A percentile compares a stretch with the other conserved stretches of the same genome.
phyloP scores from a whole-genome alignment of 2,888 invertebrate genomes.

The Mythimna impura region DNA sequence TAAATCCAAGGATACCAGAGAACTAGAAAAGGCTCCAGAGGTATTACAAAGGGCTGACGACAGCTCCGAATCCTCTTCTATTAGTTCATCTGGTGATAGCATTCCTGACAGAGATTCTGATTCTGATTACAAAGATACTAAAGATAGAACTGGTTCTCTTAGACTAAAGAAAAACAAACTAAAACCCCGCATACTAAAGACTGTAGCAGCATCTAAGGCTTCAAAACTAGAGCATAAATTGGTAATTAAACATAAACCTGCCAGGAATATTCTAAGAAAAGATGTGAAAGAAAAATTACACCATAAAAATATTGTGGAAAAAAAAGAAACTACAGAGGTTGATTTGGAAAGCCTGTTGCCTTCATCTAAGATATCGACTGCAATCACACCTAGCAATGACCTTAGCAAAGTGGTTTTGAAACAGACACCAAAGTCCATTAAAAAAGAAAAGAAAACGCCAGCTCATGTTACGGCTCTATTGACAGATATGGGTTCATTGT shows the following conservation, averaged over 20 bases:
- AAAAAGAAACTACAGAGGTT: constrained; percentile 71
- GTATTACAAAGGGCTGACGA: constrained; percentile 85
- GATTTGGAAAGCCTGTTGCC: constrained; percentile 76
- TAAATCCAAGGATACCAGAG: constrained; percentile 78
- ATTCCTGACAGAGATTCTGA: constrained; percentile 91
- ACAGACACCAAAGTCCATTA: constrained; percentile 79
- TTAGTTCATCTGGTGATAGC: constrained; percentile 89
- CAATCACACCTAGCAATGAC: constrained; percentile 67
- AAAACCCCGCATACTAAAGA: constrained; percentile 85
- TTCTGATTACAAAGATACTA: constrained; percentile 90
- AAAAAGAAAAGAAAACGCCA: constrained; percentile 91
- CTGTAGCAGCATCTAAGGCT: constrained; percentile 70
- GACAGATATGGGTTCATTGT: constrained; percentile 92
- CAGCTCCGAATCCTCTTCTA: constrained; percentile 87
- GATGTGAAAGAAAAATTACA: constrained; percentile 83
- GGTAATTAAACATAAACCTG: constrained; percentile 77
- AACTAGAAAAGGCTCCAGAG: constrained; percentile 73
- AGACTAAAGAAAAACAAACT: constrained; percentile 79
- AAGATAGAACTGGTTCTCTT: constrained; percentile 77
- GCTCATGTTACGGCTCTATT: constrained; percentile 90
- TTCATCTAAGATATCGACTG: constrained; percentile 71
- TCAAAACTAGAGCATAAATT: constrained; percentile 79
- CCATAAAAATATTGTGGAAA: constrained; percentile 76
- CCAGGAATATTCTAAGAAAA: constrained; percentile 76
- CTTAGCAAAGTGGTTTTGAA: constrained; percentile 85